Evolutionary conservation across 1,140 invertebrate species (phyloP).

Genomic region (Colletes latitarsis): DNA sequence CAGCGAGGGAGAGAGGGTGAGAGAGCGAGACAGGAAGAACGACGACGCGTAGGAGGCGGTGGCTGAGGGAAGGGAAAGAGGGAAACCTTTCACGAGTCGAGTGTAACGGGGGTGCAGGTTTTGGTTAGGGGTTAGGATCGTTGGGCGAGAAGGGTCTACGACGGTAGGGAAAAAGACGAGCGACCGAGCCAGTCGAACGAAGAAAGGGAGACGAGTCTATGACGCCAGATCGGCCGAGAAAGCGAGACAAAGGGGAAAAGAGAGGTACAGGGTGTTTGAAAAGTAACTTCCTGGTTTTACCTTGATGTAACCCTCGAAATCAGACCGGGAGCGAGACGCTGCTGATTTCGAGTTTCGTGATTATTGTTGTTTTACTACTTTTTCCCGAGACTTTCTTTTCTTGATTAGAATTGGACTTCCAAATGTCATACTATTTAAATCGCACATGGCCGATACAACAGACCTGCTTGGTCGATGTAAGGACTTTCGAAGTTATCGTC

Average conservation of each 20-base stretch:
- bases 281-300: conserved; percentile 48
- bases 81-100: conserved; percentile 62
- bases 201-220: conserved; percentile 9
- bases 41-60: neutral
- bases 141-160: conserved; percentile 38
- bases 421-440: too few species aligned
- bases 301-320: neutral
- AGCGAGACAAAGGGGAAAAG: conserved; percentile 42
- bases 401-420: too few species aligned
- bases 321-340: neutral
- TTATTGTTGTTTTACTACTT: neutral
- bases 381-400: too few species aligned
- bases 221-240: conserved; percentile 27
- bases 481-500: too few species aligned
- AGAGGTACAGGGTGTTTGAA: conserved; percentile 51
- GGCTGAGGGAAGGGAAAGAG: conserved; percentile 22
- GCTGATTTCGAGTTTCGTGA: conserved; percentile 1
- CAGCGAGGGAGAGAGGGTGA: conserved; percentile 17
- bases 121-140: conserved; percentile 64
- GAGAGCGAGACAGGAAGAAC: conserved; percentile 23
- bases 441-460: too few species aligned
- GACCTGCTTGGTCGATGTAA: too few species aligned
- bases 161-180: conserved; percentile 19
- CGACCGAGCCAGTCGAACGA: neutral
- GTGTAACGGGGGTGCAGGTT: conserved; percentile 62